Base-by-base conservation (phyloP, 1,140 invertebrate species). In the Nephila pilipes region DNA sequence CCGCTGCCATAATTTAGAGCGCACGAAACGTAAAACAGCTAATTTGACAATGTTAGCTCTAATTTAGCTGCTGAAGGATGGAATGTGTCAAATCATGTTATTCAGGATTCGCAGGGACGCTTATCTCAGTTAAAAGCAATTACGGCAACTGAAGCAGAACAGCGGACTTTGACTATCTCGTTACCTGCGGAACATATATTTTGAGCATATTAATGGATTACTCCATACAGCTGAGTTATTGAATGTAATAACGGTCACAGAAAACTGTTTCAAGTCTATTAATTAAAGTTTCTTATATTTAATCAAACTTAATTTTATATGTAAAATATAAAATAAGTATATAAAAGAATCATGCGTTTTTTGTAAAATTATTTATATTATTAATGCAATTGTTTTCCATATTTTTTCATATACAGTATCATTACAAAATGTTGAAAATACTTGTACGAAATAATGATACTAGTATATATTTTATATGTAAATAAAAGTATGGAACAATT, bases 21-120 rank as follows among this genome's bases (percentile, higher is more conserved):
- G 55, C 8, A 5, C 22, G 38, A 2, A n/a, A 85, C 38, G n/a
- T 22, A 85, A 58, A 58, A 85, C 57, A 85, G 83, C 25, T 85
- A 85, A 60, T 60, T 81, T 81, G 22, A 22, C 80, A 22, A 81
- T 54, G 80, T 54, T 81, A 60, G 29, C 55, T 32, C 54, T 85
- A 85, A 85, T 58, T 85, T 85, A 60, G 25, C 55, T 85, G 83
- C 29, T 85, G 54, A 85, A 85, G 83, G 54, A 85, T 85, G 54
- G 29, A 54, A 81, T 85, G 46, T 85, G 54, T 85, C 83, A 85
- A 85, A 60, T 85, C 83, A 85, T 60, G 83, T 85, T 38, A 85
- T 60, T 85, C 83, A 85, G 54, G 57, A 16, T 60, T 32, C 57
- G 57, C 18, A 12, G 57, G n/a, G 18, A 29, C n/a, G 83, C 83